Conservation (phyloP, 1,140 invertebrate genomes). For the Cecropterus lyciades region DNA sequence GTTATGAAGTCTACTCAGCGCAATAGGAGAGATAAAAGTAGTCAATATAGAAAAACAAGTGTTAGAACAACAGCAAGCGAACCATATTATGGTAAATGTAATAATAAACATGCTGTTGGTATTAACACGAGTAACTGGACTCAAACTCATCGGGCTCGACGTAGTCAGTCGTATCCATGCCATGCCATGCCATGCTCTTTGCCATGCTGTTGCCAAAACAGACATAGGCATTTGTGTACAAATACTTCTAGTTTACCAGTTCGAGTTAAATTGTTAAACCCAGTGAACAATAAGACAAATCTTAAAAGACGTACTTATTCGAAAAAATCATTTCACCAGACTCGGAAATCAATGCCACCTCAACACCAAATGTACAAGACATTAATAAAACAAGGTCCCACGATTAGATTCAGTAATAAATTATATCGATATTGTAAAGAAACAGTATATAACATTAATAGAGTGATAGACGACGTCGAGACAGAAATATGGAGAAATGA, state of each 20-base stretch:
- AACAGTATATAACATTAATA: neutral
- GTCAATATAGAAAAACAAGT: neutral
- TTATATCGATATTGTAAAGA: conserved; percentile 4
- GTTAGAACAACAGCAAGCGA: neutral
- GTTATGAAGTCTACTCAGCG: neutral
- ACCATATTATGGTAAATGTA: neutral
- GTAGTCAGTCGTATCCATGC: neutral
- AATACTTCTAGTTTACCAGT: conserved; percentile 1
- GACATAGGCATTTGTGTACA: conserved; percentile 4
- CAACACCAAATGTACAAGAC: neutral
- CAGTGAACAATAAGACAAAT: neutral
- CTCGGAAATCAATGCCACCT: neutral
- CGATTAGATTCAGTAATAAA: neutral
- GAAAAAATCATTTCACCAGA: neutral
- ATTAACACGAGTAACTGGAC: neutral
- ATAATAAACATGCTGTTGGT: neutral
- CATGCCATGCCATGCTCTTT: no score
- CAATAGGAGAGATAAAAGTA: neutral
- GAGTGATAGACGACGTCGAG: conserved; percentile 14
- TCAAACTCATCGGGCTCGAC: neutral
- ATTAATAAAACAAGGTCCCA: no score
- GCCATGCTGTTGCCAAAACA: neutral
- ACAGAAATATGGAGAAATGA: conserved; percentile 2
- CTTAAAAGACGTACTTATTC: neutral
- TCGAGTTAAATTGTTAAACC: conserved; percentile 2